phyloP scores from a whole-genome alignment of 1,140 invertebrate species.

The Triops cancriformis region DNA sequence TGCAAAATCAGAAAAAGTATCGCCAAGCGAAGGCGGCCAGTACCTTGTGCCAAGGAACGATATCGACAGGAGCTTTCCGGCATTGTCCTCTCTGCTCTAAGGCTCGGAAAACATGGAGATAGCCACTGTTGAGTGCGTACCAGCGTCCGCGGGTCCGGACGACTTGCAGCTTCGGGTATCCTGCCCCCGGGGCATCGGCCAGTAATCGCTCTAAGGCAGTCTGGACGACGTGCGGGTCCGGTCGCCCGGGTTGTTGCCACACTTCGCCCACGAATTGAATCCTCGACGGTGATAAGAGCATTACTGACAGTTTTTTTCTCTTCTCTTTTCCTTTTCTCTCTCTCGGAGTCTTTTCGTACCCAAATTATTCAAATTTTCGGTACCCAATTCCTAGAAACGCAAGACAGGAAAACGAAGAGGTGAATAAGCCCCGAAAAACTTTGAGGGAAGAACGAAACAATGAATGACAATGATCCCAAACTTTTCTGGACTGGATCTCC shows the following conservation, averaged over 20 bases:
- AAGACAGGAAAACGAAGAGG: too few species aligned
- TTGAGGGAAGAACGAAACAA: too few species aligned
- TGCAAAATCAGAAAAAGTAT: too few species aligned
- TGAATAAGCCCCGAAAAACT: too few species aligned
- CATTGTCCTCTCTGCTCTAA: neutral
- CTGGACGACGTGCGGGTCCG: neutral
- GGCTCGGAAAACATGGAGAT: neutral
- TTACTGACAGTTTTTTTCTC: neutral
- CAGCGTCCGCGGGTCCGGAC: neutral
- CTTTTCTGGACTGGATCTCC: too few species aligned
- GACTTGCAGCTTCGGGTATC: neutral
- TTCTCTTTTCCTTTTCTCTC: neutral
- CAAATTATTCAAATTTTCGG: too few species aligned
- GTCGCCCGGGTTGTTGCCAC: neutral
- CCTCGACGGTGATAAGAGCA: neutral
- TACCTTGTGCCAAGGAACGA: slow-evolving; percentile 5
- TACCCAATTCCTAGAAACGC: too few species aligned
- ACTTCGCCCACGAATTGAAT: slow-evolving; percentile 13
- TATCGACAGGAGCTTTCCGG: slow-evolving; percentile 3
- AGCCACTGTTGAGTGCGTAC: neutral
- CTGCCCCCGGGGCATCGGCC: neutral
- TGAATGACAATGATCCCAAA: too few species aligned
- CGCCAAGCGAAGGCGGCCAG: neutral
- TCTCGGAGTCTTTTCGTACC: too few species aligned
- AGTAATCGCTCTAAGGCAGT: slow-evolving; percentile 10